A percentile compares a stretch with the other conserved stretches of the same genome.
Evolutionary conservation across 2,888 invertebrate species (phyloP).

Genomic region (Oscheius sp.): DNA sequence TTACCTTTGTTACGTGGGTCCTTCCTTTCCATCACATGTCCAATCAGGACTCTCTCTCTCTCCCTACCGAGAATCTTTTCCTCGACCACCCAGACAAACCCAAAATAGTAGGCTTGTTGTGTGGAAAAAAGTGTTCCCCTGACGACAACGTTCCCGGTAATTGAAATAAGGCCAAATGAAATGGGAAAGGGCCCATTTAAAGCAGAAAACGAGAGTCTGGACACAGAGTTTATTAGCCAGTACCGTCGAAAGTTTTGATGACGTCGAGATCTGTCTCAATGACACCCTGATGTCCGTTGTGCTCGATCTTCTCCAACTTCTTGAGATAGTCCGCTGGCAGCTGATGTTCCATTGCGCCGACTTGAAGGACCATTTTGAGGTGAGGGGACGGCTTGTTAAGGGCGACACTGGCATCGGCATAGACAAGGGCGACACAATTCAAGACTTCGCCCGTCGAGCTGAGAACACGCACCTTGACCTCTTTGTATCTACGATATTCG

Average conservation of each 20-base stretch:
- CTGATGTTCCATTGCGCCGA: not conserved
- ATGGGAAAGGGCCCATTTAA: too few relatives aligned
- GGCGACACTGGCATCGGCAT: not conserved
- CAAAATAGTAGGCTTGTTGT: too few relatives aligned
- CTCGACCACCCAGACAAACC: too few relatives aligned
- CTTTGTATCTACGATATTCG: not conserved
- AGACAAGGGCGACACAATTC: not conserved
- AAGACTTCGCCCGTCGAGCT: not conserved
- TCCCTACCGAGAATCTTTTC: too few relatives aligned
- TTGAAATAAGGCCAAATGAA: too few relatives aligned
- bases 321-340: not conserved
- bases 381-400: not conserved
- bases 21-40: too few relatives aligned
- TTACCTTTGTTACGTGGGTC: too few relatives aligned
- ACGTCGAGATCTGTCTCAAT: not conserved
- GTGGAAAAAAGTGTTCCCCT: too few relatives aligned
- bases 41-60: too few relatives aligned
- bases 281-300: not conserved
- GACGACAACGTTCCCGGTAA: too few relatives aligned
- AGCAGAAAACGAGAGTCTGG: too few relatives aligned
- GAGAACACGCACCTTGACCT: not conserved
- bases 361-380: not conserved
- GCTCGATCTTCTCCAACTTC: conserved; percentile 1
- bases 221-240: not conserved
- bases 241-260: not conserved